A percentile compares a stretch with the other conserved stretches of the same genome.
phyloP scores from a whole-genome alignment of 2,888 invertebrate species.

The Leucania comma region DNA sequence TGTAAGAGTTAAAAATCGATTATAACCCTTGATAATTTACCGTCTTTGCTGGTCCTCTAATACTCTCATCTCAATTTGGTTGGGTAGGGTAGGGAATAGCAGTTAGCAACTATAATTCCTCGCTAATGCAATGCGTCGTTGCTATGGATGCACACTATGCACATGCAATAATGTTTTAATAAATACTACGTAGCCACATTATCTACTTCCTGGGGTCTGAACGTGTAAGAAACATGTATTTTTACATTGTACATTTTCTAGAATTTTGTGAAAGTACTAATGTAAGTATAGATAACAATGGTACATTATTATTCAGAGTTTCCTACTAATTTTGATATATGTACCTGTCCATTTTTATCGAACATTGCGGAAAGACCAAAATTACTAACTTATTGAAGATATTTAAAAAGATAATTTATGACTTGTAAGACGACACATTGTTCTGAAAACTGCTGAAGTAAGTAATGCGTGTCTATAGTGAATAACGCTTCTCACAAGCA shows the following conservation, averaged over 20 bases:
- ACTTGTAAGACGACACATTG: background rate
- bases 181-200: conserved; percentile 4
- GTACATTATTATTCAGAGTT: background rate
- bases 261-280: conserved; percentile 17
- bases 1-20: background rate
- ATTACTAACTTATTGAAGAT: background rate
- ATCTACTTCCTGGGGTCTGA: conserved; percentile 7
- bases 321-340: conserved; percentile 19
- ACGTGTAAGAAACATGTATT: background rate
- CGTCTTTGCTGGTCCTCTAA: background rate
- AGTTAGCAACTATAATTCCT: conserved; percentile 18
- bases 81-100: background rate
- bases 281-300: conserved; percentile 14
- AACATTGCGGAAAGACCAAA: conserved; percentile 32
- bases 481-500: conserved; percentile 43
- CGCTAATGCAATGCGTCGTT: conserved; percentile 24
- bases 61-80: background rate
- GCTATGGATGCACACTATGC: conserved; percentile 35
- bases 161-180: conserved; percentile 27
- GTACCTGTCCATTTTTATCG: conserved; percentile 17
- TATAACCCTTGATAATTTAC: background rate
- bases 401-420: conserved; percentile 13
- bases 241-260: conserved; percentile 7
- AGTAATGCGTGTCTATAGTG: conserved; percentile 10
- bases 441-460: conserved; percentile 27